These are phyloP conservation scores for Phrynocephalus forsythii DNA, from an alignment of 2,797 vertebrate species.

Conservation along the genomic window DNA sequence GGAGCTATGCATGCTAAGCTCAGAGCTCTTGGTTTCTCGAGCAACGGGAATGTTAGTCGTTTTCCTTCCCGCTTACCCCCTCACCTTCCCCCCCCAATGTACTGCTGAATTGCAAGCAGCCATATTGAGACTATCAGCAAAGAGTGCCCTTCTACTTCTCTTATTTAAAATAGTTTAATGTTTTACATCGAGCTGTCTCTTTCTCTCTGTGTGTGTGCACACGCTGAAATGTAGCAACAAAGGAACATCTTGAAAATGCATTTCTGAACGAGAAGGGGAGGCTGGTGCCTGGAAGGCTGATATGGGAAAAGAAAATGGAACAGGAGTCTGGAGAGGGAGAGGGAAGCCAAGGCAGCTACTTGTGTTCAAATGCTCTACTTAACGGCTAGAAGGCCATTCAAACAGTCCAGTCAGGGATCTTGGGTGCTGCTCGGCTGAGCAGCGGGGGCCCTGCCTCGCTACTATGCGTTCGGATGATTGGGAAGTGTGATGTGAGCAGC, in stretches of 20 bases:
- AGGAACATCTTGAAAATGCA: constrained; percentile 31
- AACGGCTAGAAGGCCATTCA: background rate
- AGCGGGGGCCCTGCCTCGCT: background rate
- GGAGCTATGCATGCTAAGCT: constrained; percentile 31
- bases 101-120: background rate
- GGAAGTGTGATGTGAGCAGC: background rate
- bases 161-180: background rate
- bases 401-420: background rate
- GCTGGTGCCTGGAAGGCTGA: background rate
- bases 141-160: accelerated
- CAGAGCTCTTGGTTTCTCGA: constrained; percentile 20
- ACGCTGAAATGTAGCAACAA: background rate
- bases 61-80: background rate
- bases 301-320: background rate
- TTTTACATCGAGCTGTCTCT: background rate
- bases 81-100: background rate
- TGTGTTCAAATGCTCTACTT: background rate
- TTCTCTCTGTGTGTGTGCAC: background rate
- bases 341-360: background rate
- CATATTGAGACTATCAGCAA: background rate
- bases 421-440: background rate
- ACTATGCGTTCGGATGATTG: background rate
- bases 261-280: background rate
- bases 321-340: background rate
- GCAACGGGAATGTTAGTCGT: background rate